Evolutionary conservation across 2,113 vertebrate genomes (phyloP).

Genomic region (Climacteris rufus): DNA sequence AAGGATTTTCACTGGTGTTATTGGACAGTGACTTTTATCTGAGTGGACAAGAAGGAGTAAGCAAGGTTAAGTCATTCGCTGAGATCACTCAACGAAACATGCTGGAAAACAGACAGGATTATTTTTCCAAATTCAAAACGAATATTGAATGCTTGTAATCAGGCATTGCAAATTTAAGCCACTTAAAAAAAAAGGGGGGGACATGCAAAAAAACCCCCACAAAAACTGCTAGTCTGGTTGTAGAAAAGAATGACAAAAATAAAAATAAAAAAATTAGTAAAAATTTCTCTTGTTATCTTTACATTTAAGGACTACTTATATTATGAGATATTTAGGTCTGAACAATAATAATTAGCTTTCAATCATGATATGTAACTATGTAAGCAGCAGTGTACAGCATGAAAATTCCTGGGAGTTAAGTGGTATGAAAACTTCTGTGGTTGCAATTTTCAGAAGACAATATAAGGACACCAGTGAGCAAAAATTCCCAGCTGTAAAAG

Average conservation of each 20-base stretch:
- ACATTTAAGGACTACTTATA: not conserved
- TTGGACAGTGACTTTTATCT: not conserved
- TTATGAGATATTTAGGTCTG: not conserved
- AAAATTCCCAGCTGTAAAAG: not conserved
- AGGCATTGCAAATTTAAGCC: not conserved
- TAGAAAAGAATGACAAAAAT: not conserved
- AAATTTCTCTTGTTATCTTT: not conserved
- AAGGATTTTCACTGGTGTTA: not conserved
- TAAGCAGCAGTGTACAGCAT: not conserved
- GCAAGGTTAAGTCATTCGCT: not conserved
- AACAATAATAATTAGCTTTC: not conserved
- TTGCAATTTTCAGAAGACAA: not conserved
- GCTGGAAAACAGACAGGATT: not conserved
- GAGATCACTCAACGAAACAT: not conserved
- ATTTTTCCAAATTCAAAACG: not conserved
- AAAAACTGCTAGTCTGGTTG: not conserved
- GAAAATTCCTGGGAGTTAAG: not conserved
- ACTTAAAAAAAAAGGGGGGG: not conserved
- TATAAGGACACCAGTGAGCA: not conserved
- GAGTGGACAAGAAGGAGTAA: not conserved
- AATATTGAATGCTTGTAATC: not conserved
- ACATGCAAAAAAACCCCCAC: not conserved
- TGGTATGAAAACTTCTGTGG: not conserved
- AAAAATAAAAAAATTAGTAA: not conserved
- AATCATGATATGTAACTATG: not conserved